A percentile compares a stretch with the other conserved stretches of the same genome.
phyloP scores from a whole-genome alignment of 2,888 invertebrate species.

The Ophonus ardosiacus region DNA sequence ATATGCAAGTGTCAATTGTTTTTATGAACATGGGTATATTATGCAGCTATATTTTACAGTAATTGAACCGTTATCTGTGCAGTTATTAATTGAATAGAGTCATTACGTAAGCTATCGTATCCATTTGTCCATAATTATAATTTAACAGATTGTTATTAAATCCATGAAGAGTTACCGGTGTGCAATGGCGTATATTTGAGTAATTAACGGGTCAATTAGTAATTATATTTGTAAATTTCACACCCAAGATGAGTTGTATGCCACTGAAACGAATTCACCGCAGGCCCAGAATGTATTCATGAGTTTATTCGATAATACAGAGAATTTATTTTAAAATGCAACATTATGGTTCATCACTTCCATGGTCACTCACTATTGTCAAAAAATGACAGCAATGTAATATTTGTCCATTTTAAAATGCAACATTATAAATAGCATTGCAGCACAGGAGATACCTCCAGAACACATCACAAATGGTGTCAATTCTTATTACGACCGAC shows the following conservation, averaged over 20 bases:
- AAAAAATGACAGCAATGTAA: no score
- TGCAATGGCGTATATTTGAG: slow-evolving; percentile 34
- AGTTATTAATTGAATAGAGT: slow-evolving; percentile 59
- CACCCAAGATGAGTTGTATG: slow-evolving; percentile 3
- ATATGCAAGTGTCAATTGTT: slow-evolving; percentile 29
- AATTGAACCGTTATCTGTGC: slow-evolving; percentile 54
- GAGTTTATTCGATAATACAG: slow-evolving; percentile 27
- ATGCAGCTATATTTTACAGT: slow-evolving; percentile 28
- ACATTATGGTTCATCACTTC: no score
- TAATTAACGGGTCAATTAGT: slow-evolving; percentile 55
- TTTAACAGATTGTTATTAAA: slow-evolving; percentile 61
- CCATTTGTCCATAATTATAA: slow-evolving; percentile 60
- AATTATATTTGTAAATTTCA: slow-evolving; percentile 40
- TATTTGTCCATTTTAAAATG: no score
- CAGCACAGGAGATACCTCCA: no score
- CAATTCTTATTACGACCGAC: no score
- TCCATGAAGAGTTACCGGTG: slow-evolving; percentile 32
- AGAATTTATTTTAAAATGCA: no score
- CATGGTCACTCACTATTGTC: no score
- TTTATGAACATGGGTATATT: slow-evolving; percentile 11
- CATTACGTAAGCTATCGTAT: slow-evolving; percentile 37
- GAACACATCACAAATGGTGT: no score
- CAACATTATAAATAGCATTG: no score
- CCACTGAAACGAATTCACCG: neutral
- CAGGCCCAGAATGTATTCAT: slow-evolving; percentile 12